Conservation (phyloP, 2,888 invertebrate species). For the Chironomus riparius region DNA sequence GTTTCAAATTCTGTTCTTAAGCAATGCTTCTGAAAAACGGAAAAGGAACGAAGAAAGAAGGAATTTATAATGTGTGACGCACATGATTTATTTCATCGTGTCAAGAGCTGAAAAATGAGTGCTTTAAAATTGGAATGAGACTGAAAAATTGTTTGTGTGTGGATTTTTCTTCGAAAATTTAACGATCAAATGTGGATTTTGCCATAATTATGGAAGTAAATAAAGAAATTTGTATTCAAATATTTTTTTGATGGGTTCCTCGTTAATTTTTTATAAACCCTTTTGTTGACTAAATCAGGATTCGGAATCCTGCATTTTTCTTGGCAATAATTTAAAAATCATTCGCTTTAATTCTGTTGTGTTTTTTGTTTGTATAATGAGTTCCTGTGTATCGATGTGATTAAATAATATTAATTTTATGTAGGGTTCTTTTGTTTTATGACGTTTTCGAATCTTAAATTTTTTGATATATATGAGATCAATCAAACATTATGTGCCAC, state of each 20-base stretch:
- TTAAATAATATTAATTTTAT: too few relatives aligned
- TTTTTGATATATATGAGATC: too few relatives aligned
- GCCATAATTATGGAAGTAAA: background rate
- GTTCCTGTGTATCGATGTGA: too few relatives aligned
- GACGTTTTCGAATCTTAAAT: too few relatives aligned
- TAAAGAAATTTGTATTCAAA: too few relatives aligned
- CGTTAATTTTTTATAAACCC: background rate
- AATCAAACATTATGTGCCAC: too few relatives aligned
- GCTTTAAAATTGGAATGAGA: conserved; percentile 1
- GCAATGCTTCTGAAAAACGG: background rate
- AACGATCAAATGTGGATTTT: background rate
- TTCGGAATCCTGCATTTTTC: too few relatives aligned
- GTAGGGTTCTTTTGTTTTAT: too few relatives aligned
- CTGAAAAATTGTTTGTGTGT: background rate
- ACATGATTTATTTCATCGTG: conserved; percentile 21
- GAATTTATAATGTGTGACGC: conserved; percentile 25
- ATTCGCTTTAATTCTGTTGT: too few relatives aligned
- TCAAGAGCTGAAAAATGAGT: conserved; percentile 23
- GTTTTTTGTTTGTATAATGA: too few relatives aligned
- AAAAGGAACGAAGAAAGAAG: background rate
- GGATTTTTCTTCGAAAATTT: background rate
- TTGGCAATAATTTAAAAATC: too few relatives aligned
- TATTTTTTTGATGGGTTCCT: background rate
- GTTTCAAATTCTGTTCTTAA: background rate
- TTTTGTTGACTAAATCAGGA: too few relatives aligned